Percentiles rank a stretch among this genome's conserved stretches.
Conservation (phyloP, 2,797 vertebrate species). For the Sternotherus odoratus region DNA sequence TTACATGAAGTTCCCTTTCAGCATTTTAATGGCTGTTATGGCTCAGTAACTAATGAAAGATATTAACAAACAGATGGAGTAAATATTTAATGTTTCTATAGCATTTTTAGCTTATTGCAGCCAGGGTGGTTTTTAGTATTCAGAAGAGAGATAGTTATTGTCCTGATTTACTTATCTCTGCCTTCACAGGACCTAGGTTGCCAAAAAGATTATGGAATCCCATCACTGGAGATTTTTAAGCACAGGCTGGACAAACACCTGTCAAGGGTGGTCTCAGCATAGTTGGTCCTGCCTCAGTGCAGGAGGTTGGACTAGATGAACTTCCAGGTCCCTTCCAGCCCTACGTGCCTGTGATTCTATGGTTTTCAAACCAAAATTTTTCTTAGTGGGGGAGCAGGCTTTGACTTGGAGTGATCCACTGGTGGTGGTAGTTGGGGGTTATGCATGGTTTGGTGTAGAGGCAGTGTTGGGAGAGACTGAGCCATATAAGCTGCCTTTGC, state of each 20-base stretch:
- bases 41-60: slow-evolving; percentile 78
- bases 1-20: slow-evolving; percentile 80
- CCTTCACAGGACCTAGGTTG: neutral
- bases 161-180: neutral
- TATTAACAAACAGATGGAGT: slow-evolving; percentile 81
- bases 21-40: slow-evolving; percentile 79
- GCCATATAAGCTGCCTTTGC: neutral
- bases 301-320: neutral
- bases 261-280: neutral
- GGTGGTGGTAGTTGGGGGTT: neutral
- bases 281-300: neutral
- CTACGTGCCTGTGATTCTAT: neutral
- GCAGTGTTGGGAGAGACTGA: accelerated
- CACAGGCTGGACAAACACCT: neutral
- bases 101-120: slow-evolving; percentile 61
- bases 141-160: neutral
- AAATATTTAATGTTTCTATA: slow-evolving; percentile 82
- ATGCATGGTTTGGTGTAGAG: neutral
- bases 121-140: neutral
- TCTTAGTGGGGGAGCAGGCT: neutral
- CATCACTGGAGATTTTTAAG: neutral
- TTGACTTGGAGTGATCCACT: neutral
- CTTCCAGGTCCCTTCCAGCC: neutral
- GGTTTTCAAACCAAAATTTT: neutral
- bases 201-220: neutral